Conservation (phyloP, 1,140 invertebrate genomes). For the Drosophila sp. region DNA sequence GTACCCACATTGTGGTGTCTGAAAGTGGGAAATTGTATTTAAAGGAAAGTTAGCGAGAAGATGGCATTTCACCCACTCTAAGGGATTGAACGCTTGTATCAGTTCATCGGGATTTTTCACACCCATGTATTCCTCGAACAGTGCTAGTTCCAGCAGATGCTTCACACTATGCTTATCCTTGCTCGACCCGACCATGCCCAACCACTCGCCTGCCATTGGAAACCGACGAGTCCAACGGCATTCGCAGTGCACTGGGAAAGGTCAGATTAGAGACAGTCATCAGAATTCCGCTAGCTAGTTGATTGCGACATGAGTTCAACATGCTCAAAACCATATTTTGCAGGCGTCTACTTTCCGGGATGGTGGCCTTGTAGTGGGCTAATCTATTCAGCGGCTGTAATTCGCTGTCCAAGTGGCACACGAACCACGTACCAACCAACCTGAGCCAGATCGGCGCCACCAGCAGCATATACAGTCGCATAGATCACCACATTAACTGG, state of each 20-base stretch:
- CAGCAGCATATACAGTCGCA: background rate
- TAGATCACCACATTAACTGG: background rate
- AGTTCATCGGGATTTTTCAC: conserved; percentile 35
- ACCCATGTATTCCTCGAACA: conserved; percentile 26
- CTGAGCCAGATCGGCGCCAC: background rate
- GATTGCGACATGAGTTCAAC: conserved; percentile 33
- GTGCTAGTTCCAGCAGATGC: background rate
- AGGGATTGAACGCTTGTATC: background rate
- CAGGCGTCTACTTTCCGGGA: conserved; percentile 33
- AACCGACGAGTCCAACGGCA: conserved; percentile 48
- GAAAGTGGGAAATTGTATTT: background rate
- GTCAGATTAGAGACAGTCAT: background rate
- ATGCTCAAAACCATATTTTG: background rate
- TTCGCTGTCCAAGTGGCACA: conserved; percentile 25
- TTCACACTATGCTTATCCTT: background rate
- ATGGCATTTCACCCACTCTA: conserved; percentile 7
- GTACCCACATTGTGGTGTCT: conserved; percentile 21
- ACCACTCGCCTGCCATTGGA: conserved; percentile 37
- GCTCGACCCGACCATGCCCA: conserved; percentile 24
- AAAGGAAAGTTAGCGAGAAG: no score
- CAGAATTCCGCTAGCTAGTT: conserved; percentile 37
- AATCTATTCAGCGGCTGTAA: conserved; percentile 1
- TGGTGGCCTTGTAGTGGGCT: background rate
- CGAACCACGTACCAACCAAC: background rate
- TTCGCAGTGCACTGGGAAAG: conserved; percentile 37